Base-by-base conservation (phyloP, 2,797 vertebrate species). In the Pachyuromys duprasi region DNA sequence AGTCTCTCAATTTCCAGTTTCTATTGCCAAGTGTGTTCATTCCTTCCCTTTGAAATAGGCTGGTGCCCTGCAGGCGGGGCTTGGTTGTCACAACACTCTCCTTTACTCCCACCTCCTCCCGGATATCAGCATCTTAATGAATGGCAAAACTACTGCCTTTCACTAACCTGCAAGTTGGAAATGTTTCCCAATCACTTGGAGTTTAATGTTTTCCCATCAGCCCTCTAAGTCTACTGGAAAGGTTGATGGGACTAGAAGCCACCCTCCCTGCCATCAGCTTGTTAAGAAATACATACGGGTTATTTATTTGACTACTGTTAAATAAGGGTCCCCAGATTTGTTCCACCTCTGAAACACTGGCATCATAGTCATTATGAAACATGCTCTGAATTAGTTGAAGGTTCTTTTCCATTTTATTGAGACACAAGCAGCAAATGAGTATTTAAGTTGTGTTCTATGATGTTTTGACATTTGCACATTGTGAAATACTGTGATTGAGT, bases 1-100 rank as follows among this genome's bases (percentile, higher is more conserved):
- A 92, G 90, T 75, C 93, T 94, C 92, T 93, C 86, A 53, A n/a
- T 89, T 92, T 97, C 93, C 80, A 93, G 94, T 76, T 96, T 94
- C 86, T 87, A 31, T 36, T 96, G 90, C 94, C 96, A 97, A 97
- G 36, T 94, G 70, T 94, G 96, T 92, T 94, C 96, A 36, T 70
- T 91, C 83, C 69, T 94, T 92, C 90, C 36, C 79, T 97, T 96
- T 95, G 92, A 94, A 97, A 97, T 87, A 96, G n/a, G 70, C 97
- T 94, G 90, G 70, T 96, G 90, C 91, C 96, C 87, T 75, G 92
- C 74, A 94, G 79, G 69, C 79, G 91, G 83, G 81, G 91, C 74
- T 92, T 75, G 86, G 91, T 57, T 93, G 93, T 96, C 95, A 97
- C 72, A 97, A 93, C 91, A 94, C 70, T 62, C 90, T 94, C 95